Evolutionary conservation across 2,888 invertebrate genomes (phyloP).

Genomic region (Tanypteryx hageni): DNA sequence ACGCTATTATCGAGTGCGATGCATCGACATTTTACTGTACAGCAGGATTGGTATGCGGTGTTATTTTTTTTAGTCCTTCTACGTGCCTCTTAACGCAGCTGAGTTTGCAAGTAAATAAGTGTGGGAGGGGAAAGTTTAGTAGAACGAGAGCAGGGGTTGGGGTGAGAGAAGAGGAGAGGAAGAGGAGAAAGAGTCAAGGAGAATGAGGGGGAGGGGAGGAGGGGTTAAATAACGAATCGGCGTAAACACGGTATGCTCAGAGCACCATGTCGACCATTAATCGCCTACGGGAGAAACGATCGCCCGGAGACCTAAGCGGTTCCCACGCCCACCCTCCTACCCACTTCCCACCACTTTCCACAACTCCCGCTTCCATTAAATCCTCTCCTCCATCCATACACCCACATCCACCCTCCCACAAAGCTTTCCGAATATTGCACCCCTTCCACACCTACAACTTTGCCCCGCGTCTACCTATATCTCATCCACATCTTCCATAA

Average conservation of each 20-base stretch:
- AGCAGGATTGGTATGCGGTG: no score
- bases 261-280: conserved; percentile 28
- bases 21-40: no score
- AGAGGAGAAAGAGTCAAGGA: not conserved
- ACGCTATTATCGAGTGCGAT: no score
- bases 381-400: not conserved
- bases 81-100: no score
- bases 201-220: not conserved
- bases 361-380: conserved; percentile 31
- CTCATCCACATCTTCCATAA: not conserved
- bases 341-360: not conserved
- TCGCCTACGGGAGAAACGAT: conserved; percentile 38
- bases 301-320: conserved; percentile 9
- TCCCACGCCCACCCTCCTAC: not conserved
- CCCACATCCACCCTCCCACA: not conserved
- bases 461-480: not conserved
- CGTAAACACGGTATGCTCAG: not conserved
- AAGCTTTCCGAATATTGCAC: not conserved
- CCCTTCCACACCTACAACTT: not conserved
- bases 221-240: not conserved
- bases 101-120: not conserved
- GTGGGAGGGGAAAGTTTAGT: not conserved
- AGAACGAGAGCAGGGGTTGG: not conserved
- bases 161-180: not conserved
- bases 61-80: no score